Evolutionary conservation across 2,888 invertebrate genomes (phyloP), one percentile per base, ranked within the genome.

Genomic region (Agonopterix heracliana): DNA sequence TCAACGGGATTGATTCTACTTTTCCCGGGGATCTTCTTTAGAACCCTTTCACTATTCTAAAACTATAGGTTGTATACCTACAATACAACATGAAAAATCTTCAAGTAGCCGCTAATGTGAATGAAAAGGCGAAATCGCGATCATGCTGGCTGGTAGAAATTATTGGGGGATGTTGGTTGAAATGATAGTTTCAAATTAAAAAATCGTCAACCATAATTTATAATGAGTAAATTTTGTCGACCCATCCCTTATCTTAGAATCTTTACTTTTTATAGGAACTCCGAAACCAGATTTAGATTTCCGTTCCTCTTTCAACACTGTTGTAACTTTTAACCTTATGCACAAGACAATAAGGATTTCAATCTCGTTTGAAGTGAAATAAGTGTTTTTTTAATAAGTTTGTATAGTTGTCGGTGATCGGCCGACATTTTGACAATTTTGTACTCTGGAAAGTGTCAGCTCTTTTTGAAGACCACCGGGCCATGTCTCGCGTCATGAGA

Each of bases 371-470:
- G 38, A 43, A 34, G 50, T 1, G 12, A n/a, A 45, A 45, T 46
- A 13, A 38, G 36, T 12, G 34, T 14, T 5, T 41, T 40, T 40
- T 42, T 40, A 8, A 12, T 54, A 64, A 51, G 42, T 57, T 66
- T 58, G 77, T 66, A 48, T 50, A 49, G 59, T 61, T 63, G 67
- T 74, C 71, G 66, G 26, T 78, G 83, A 83, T 78, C 66, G 80
- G 76, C 73, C 71, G 83, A 85, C 86, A 81, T 81, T 81, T 85
- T 84, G 85, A 85, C 84, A 85, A 83, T 84, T 80, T 76, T 69
- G 74, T 74, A 70, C 70, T 61, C 60, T 66, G 67, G 77, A 78
- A 83, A 81, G 80, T 83, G 85, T 81, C 84, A 81, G 71, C 58
- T 60, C 54, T 57, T 50, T 60, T 63, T 67, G 74, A 77, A 59